Base-by-base conservation (phyloP, 2,797 vertebrate genomes). In the Fratercula arctica region DNA sequence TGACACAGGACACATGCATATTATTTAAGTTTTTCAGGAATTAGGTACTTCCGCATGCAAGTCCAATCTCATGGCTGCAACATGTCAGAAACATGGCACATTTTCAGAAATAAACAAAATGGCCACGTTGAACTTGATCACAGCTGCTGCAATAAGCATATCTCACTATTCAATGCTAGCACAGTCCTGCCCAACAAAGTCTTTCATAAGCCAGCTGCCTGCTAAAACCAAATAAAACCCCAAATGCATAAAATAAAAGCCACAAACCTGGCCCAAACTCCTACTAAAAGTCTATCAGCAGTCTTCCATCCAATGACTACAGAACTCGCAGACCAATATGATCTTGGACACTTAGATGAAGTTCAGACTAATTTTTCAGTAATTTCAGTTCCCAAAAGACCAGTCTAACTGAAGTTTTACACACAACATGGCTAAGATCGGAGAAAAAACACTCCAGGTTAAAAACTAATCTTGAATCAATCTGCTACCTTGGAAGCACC, bases 31-130 rank as follows among this genome's bases (percentile, higher is more conserved):
- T 92, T 59, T 83, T 57, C 43, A 73, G 39, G 26, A 33, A 74
- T 82, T 16, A 82, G 57, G 45, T 87, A 24, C 15, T 89, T 89
- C 75, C 0, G 2, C 8, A 39, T 56, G 24, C 53, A 91, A 89
- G 59, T 41, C 63, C 53, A 83, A 16, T 59, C 45, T 90, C 61
- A 70, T 3, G 33, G 14, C 61, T 85, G 53, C 43, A 93, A 26
- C 37, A 54, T 3, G 21, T 53, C 63, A 89, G 60, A 90, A 89
- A 73, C 20, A 33, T 6, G 21, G 68, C 63, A 89, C 33, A 1
- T 72, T 92, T 92, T 88, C 91, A 94, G 61, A 88, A 46, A 37
- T 39, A 83, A 95, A 91, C 85, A 66, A 94, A 76, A 54, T 59
- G 25, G 13, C 56, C 25, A 4, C 57, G 60, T 57, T 87, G 64